phyloP scores from a whole-genome alignment of 1,140 invertebrate species.

The Diachasma alloeum region DNA sequence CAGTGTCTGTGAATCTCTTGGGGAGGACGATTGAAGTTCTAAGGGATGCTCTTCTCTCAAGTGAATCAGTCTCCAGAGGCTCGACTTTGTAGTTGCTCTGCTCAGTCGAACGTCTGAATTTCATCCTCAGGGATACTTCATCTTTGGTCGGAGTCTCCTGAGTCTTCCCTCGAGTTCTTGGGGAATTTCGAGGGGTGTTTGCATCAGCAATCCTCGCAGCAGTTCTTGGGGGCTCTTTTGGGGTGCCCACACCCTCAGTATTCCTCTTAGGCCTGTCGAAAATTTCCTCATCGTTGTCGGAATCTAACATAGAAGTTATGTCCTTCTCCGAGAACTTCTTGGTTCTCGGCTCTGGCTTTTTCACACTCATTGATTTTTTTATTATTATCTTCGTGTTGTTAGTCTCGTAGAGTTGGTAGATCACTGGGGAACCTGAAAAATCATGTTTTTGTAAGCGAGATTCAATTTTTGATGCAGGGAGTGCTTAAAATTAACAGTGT shows the following conservation, averaged over 20 bases:
- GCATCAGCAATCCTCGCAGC: neutral
- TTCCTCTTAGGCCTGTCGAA: neutral
- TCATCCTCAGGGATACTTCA: slow-evolving; percentile 33
- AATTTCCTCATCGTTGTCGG: slow-evolving; percentile 18
- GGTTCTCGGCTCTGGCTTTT: neutral
- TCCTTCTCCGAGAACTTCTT: slow-evolving; percentile 12
- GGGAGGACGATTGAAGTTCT: neutral
- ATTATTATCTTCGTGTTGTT: slow-evolving; percentile 6
- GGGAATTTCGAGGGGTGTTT: neutral
- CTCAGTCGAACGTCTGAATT: slow-evolving; percentile 42
- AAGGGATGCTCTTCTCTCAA: neutral
- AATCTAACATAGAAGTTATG: slow-evolving; percentile 31
- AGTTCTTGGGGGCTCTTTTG: neutral
- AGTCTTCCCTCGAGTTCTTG: neutral
- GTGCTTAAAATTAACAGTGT: slow-evolving; percentile 6
- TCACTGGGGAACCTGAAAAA: slow-evolving; percentile 24
- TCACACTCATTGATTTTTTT: slow-evolving; percentile 20
- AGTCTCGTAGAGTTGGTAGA: slow-evolving; percentile 18
- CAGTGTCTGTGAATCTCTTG: neutral
- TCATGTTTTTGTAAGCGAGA: slow-evolving; percentile 12
- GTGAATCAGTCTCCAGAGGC: neutral
- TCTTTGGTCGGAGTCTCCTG: neutral
- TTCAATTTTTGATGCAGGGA: no score
- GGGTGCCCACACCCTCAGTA: neutral
- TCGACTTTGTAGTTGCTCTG: slow-evolving; percentile 45